Evolutionary conservation across 2,888 invertebrate genomes (phyloP).

Genomic region (Beris chalybata): DNA sequence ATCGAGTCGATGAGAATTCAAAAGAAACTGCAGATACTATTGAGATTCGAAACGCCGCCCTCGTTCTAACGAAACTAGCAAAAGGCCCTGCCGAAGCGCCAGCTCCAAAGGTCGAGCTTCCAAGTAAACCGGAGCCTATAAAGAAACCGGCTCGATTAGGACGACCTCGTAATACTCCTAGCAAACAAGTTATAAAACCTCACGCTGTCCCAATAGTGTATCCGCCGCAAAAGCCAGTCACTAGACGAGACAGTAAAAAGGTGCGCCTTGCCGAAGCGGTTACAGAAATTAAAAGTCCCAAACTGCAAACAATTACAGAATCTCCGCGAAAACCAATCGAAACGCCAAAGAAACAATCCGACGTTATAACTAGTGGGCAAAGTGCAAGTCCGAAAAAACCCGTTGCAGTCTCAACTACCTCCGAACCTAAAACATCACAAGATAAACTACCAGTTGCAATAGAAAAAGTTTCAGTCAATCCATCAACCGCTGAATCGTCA

Average conservation of each 20-base stretch:
- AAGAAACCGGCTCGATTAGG: not conserved
- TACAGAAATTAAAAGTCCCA: not conserved
- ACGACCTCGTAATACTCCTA: not conserved
- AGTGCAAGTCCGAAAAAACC: not conserved
- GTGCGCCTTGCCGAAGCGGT: not conserved
- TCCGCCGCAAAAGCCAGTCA: slow-evolving; percentile 8
- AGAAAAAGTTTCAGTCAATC: too few species aligned
- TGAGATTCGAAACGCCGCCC: slow-evolving; percentile 28
- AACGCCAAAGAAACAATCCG: not conserved
- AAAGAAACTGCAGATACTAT: slow-evolving; percentile 27
- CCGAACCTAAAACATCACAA: not conserved
- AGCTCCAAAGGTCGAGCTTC: not conserved
- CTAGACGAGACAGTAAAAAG: not conserved
- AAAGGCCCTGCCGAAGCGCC: slow-evolving; percentile 1
- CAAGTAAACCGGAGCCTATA: not conserved
- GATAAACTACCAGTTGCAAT: slow-evolving; percentile 2
- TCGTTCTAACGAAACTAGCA: slow-evolving; percentile 20
- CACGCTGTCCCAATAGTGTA: not conserved
- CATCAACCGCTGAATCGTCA: not conserved
- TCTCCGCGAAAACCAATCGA: not conserved
- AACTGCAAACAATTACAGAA: not conserved
- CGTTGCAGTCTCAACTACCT: not conserved
- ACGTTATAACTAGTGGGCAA: not conserved
- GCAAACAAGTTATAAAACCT: not conserved
- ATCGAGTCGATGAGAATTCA: slow-evolving; percentile 27